These are phyloP conservation scores for Siphlonurus alternatus DNA, from an alignment of 2,888 invertebrate species.

Conservation along the genomic window DNA sequence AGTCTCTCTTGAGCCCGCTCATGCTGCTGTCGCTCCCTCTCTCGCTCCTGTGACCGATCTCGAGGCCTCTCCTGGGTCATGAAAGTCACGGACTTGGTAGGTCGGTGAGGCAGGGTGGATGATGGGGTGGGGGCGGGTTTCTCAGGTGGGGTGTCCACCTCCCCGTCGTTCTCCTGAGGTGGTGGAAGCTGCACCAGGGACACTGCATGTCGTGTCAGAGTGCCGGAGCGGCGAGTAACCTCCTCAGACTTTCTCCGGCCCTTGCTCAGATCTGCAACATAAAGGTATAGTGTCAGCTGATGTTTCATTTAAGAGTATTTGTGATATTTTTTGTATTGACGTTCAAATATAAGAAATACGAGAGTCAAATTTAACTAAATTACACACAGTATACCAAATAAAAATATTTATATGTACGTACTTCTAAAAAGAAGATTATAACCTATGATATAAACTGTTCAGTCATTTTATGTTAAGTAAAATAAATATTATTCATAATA, in stretches of 20 bases:
- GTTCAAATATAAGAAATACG: too few relatives aligned
- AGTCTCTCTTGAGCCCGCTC: not conserved
- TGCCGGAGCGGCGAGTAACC: constrained; percentile 19
- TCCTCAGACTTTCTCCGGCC: constrained; percentile 19
- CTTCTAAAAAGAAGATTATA: too few relatives aligned
- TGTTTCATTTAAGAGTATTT: too few relatives aligned
- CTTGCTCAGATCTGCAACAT: constrained; percentile 15
- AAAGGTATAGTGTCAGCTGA: too few relatives aligned
- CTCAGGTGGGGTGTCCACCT: constrained; percentile 23
- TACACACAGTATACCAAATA: too few relatives aligned
- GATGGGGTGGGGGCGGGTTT: not conserved
- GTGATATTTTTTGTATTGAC: too few relatives aligned
- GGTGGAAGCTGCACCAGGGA: constrained; percentile 66
- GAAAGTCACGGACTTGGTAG: not conserved
- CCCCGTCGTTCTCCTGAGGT: constrained; percentile 52
- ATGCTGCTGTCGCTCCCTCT: not conserved
- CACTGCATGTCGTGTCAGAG: constrained; percentile 47
- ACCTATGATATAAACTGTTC: too few relatives aligned
- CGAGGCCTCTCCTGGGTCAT: not conserved
- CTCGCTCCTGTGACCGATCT: not conserved
- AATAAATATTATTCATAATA: too few relatives aligned
- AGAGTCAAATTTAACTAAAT: too few relatives aligned
- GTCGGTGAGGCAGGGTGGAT: not conserved
- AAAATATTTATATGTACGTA: too few relatives aligned
- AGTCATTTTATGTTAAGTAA: too few relatives aligned